These are phyloP conservation scores for Amiota communis DNA, from an alignment of 2,888 invertebrate species.

Conservation along the genomic window DNA sequence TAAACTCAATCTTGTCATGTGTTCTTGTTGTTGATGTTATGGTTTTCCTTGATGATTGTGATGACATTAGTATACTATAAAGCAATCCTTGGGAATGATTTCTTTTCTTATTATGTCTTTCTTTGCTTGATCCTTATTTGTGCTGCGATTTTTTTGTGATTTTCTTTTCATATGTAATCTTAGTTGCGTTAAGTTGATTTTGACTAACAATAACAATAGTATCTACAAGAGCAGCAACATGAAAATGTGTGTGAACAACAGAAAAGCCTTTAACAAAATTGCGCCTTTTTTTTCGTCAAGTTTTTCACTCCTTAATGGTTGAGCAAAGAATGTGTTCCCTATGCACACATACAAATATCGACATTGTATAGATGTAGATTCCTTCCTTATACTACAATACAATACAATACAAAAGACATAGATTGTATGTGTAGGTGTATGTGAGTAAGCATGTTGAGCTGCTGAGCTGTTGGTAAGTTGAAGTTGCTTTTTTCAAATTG, in stretches of 20 bases:
- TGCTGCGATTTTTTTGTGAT: conserved; percentile 19
- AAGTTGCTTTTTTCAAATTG: conserved; percentile 52
- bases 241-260: conserved; percentile 23
- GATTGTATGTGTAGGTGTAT: too few relatives aligned
- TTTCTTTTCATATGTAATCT: conserved; percentile 54
- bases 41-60: too few relatives aligned
- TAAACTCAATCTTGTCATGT: too few relatives aligned
- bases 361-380: too few relatives aligned
- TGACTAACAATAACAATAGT: conserved; percentile 27
- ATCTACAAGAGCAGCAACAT: conserved; percentile 25
- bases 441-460: too few relatives aligned
- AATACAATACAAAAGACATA: too few relatives aligned
- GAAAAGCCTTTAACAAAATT: conserved; percentile 37
- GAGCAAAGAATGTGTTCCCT: too few relatives aligned
- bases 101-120: conserved; percentile 24
- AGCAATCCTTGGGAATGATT: background rate
- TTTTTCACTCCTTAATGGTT: background rate
- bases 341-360: too few relatives aligned
- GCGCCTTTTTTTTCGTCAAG: conserved; percentile 20
- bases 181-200: conserved; percentile 61
- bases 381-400: too few relatives aligned
- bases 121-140: conserved; percentile 4
- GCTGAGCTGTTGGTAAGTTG: too few relatives aligned
- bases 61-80: too few relatives aligned
- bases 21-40: too few relatives aligned